Evolutionary conservation across 2,888 invertebrate species (phyloP).

Genomic region (Lasioglossum pauxillum): DNA sequence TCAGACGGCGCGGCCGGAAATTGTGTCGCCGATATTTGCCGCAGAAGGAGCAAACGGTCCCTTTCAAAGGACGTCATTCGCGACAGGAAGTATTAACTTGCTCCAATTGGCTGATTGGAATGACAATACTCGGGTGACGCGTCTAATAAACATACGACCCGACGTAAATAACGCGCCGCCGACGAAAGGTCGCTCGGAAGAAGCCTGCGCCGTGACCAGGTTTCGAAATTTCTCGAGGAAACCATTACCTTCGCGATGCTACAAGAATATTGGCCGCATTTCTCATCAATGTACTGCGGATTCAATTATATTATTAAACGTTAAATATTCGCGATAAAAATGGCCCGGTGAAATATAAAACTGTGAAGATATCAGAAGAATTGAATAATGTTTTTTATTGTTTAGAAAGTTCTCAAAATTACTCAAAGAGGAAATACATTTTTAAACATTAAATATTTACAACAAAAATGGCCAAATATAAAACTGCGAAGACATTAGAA

Average conservation of each 20-base stretch:
- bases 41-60: conserved; percentile 52
- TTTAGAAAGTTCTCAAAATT: too few relatives aligned
- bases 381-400: too few relatives aligned
- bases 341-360: too few relatives aligned
- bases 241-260: background rate
- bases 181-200: background rate
- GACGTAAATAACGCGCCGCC: conserved; percentile 30
- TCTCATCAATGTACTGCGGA: background rate
- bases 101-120: conserved; percentile 62
- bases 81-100: conserved; percentile 67
- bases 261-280: background rate
- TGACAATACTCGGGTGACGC: conserved; percentile 27
- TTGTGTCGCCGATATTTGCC: conserved; percentile 42
- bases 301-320: too few relatives aligned
- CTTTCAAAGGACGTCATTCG: conserved; percentile 62
- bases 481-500: too few relatives aligned
- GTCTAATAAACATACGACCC: conserved; percentile 19
- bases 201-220: background rate
- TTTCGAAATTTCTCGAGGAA: background rate
- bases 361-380: too few relatives aligned
- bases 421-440: too few relatives aligned
- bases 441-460: too few relatives aligned
- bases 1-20: conserved; percentile 38
- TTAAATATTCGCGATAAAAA: too few relatives aligned
- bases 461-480: too few relatives aligned